Base-by-base conservation (phyloP, 1,140 invertebrate species). In the Atta cephalotes region DNA sequence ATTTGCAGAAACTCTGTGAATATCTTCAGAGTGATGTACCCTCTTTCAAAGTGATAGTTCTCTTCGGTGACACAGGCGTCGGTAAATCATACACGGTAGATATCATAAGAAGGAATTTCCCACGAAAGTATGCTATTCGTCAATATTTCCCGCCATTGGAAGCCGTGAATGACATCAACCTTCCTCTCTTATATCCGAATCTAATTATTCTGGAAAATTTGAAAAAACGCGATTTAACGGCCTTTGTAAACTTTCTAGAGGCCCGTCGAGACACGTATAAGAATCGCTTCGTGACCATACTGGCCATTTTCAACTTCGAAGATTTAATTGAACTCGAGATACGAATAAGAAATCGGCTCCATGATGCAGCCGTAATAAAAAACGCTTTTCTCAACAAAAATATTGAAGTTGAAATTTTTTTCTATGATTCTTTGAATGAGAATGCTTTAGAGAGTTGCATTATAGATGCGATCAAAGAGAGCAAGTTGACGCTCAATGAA, bases 61-160 rank as follows among this genome's bases (percentile, higher is more conserved):
- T 95, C 1, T 56, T 95, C 7, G 95, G 95, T 45, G 93, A 93
- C 31, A 94, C 92, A 2, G 95, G 95, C 18, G 93, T 95, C 16
- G 95, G 95, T 18, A 95, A 95, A 92, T 93, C 94, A 12, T 94
- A 94, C 51, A 92, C 94, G 0, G 86, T 86, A 0, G 88, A 92
- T n/a, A 95, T 95, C 21, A 94, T 95, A 63, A 92, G 80, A 25
- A 88, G 92, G 56, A 87, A 92, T 77, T 88, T 94, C 21, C 85
- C 91, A 5, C 18, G 88, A 3, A 62, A 56, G 21, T 65, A 88
- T 14, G 77, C 79, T 25, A 63, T 92, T 62, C 87, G 92, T 60
- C 86, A 93, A 45, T 93, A 92, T 51, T 92, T 88, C 78, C 35
- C 94, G 0, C 53, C 80, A 18, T 0, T 35, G 53, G 71, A 58